Conservation (phyloP, 1,140 invertebrate species). For the Phthorimaea operculella region DNA sequence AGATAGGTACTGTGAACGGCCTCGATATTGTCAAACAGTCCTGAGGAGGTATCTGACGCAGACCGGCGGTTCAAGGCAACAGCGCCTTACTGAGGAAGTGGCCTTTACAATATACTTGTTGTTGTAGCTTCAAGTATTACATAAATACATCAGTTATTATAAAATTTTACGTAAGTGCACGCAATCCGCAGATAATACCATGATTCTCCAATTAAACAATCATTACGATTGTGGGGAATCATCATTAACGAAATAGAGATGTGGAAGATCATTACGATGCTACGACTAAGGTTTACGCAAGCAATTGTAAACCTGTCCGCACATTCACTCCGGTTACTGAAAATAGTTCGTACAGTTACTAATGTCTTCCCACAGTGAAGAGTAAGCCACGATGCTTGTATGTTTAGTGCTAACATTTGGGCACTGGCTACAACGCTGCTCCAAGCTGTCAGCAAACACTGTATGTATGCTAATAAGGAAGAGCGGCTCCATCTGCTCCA, state of each 20-base stretch:
- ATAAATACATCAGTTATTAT: neutral
- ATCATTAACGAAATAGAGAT: no score
- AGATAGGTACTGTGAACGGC: neutral
- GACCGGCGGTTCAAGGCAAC: constrained; percentile 34
- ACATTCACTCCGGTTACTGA: no score
- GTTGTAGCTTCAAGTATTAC: no score
- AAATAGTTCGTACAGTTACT: no score
- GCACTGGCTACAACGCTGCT: neutral
- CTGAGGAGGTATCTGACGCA: constrained; percentile 8
- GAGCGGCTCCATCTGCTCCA: constrained; percentile 13
- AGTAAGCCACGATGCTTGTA: neutral
- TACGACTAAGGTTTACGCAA: no score
- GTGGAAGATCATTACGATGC: no score
- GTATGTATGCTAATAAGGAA: constrained; percentile 27
- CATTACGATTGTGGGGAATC: neutral
- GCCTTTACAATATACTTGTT: constrained; percentile 15
- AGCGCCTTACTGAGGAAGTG: constrained; percentile 30
- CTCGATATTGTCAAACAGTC: constrained; percentile 13
- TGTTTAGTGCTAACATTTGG: neutral
- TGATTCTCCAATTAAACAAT: neutral
- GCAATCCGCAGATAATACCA: neutral
- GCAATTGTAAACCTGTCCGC: no score
- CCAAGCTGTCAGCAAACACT: constrained; percentile 13
- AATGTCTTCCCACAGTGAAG: neutral
- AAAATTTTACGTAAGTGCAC: constrained; percentile 1